Evolutionary conservation across 2,797 vertebrate species (phyloP).

Genomic region (Diplodus puntazzo): DNA sequence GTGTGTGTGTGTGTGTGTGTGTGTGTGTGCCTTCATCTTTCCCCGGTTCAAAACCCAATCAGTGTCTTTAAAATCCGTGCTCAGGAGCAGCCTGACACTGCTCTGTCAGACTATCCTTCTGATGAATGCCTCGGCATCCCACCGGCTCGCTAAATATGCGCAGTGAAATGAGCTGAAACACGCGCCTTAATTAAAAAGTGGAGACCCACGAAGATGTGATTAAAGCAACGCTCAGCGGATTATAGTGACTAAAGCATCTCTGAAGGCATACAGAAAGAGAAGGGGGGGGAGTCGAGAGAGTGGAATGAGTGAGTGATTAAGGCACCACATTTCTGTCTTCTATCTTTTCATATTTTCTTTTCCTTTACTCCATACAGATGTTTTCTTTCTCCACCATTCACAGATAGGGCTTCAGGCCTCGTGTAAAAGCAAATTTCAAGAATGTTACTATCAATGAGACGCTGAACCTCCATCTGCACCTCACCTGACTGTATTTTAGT

Average conservation of each 20-base stretch:
- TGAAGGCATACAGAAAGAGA: constrained; percentile 66
- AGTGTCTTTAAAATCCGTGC: constrained; percentile 67
- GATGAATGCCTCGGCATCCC: constrained; percentile 80
- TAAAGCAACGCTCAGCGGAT: constrained; percentile 83
- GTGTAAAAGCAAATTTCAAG: constrained; percentile 11
- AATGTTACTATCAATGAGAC: constrained; percentile 24
- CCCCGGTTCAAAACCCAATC: constrained; percentile 75
- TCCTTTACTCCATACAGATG: constrained; percentile 22
- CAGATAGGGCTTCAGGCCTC: constrained; percentile 23
- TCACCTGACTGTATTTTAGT: constrained; percentile 4
- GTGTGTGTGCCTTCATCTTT: constrained; percentile 57
- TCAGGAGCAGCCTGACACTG: constrained; percentile 66
- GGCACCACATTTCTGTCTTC: constrained; percentile 52
- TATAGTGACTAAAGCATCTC: constrained; percentile 79
- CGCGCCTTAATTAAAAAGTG: constrained; percentile 87
- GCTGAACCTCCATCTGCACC: constrained; percentile 8
- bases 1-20: constrained; percentile 6
- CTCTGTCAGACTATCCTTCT: constrained; percentile 81
- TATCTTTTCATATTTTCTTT: constrained; percentile 58
- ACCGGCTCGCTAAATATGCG: constrained; percentile 86
- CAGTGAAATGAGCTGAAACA: constrained; percentile 87
- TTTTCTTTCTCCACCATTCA: constrained; percentile 40
- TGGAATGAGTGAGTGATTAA: constrained; percentile 66
- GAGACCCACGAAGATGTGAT: constrained; percentile 84
- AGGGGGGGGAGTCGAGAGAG: constrained; percentile 48